A percentile compares a stretch with the other conserved stretches of the same genome.
Conservation (phyloP, 2,113 vertebrate genomes). For the Columbina picui region DNA sequence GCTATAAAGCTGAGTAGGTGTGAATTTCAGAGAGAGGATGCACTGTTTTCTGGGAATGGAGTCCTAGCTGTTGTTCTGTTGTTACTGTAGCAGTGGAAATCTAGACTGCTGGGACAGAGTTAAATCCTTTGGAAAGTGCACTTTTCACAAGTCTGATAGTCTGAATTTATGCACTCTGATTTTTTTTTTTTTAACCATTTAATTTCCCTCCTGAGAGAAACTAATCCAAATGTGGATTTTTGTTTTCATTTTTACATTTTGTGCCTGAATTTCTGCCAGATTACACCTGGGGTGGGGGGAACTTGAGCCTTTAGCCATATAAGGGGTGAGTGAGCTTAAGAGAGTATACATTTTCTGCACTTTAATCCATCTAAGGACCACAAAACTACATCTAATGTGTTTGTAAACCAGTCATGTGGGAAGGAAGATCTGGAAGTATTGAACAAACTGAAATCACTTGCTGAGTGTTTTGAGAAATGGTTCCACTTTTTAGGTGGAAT, state of each 20-base stretch:
- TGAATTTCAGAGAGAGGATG: neutral
- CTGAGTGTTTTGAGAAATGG: conserved; percentile 24
- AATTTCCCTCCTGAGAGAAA: neutral
- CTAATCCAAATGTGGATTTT: neutral
- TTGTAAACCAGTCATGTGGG: neutral
- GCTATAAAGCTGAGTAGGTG: neutral
- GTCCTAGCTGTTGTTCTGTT: neutral
- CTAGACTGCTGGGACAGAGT: neutral
- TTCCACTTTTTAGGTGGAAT: conserved; percentile 32
- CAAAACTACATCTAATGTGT: neutral
- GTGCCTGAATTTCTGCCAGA: neutral
- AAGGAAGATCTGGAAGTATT: neutral
- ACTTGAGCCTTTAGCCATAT: neutral
- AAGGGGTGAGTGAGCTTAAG: neutral
- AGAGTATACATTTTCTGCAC: neutral
- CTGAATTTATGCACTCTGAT: neutral
- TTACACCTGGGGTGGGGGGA: neutral
- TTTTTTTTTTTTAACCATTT: neutral
- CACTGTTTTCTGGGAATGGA: neutral
- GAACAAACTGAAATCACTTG: conserved; percentile 11
- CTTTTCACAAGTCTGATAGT: neutral
- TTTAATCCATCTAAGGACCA: neutral
- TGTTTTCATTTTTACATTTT: neutral
- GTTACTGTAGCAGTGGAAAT: neutral
- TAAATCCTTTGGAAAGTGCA: neutral